Conservation (phyloP, 2,888 invertebrate species). For the Aphodius sticticus region DNA sequence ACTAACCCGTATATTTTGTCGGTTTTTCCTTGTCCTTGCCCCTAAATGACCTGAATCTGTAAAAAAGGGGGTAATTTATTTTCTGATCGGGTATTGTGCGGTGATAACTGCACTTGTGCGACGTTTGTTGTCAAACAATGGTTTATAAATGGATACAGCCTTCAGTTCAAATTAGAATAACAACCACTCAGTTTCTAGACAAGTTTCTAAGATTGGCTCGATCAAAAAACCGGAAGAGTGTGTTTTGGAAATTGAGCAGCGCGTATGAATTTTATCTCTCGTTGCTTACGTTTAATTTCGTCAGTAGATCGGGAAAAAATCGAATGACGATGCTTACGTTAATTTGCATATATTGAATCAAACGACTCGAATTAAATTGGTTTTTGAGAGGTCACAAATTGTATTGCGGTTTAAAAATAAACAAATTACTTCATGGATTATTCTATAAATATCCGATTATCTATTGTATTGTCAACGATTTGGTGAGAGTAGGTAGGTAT, state of each 20-base stretch:
- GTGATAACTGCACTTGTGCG: conserved; percentile 8
- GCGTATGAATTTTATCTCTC: not conserved
- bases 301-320: not conserved
- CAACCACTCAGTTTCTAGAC: conserved; percentile 4
- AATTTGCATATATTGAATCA: not conserved
- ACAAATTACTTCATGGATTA: conserved; percentile 15
- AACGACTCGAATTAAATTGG: not conserved
- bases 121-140: conserved; percentile 32
- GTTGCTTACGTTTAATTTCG: not conserved
- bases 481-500: no score
- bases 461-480: not conserved
- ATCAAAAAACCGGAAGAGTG: not conserved
- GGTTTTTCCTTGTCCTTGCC: conserved; percentile 38
- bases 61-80: conserved; percentile 20
- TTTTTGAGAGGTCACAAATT: not conserved
- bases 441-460: conserved; percentile 17
- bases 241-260: not conserved
- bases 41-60: conserved; percentile 39
- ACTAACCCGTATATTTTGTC: conserved; percentile 33
- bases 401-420: conserved; percentile 17
- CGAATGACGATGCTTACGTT: not conserved
- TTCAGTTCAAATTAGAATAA: conserved; percentile 30
- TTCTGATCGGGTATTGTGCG: not conserved
- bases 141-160: conserved; percentile 35
- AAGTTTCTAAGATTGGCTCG: not conserved